phyloP scores from a whole-genome alignment of 2,888 invertebrate genomes.

The Acronicta aceris region DNA sequence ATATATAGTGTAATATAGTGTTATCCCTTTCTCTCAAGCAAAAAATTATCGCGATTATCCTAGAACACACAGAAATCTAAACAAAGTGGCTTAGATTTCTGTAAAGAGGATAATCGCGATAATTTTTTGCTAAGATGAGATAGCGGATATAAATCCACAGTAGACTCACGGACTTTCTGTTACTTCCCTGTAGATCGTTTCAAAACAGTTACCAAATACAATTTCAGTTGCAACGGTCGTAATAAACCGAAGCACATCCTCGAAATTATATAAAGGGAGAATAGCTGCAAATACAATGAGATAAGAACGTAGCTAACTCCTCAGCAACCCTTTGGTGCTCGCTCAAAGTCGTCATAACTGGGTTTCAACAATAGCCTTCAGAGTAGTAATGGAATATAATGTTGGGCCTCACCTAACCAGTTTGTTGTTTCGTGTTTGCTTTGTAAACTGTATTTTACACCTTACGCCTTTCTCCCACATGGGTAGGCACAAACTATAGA shows the following conservation, averaged over 20 bases:
- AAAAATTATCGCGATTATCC: too few relatives aligned
- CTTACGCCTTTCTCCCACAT: too few relatives aligned
- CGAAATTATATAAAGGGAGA: conserved; percentile 23
- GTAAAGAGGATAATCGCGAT: too few relatives aligned
- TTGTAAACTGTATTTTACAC: neutral
- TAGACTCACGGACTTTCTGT: conserved; percentile 7
- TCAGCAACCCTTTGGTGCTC: conserved; percentile 28
- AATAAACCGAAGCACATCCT: conserved; percentile 18
- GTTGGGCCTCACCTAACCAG: neutral
- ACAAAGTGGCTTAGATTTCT: too few relatives aligned
- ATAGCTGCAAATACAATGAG: conserved; percentile 17
- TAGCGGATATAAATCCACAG: conserved; percentile 9
- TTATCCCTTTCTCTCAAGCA: too few relatives aligned
- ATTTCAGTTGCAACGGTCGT: conserved; percentile 29
- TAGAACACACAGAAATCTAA: too few relatives aligned
- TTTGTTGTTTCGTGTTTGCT: conserved; percentile 1
- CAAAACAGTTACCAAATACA: conserved; percentile 24
- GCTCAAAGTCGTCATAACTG: conserved; percentile 22
- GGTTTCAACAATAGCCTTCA: conserved; percentile 8
- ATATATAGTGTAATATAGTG: too few relatives aligned
- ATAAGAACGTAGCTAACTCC: conserved; percentile 15
- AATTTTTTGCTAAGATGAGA: conserved; percentile 11
- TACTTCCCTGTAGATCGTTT: conserved; percentile 9
- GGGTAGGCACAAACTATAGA: too few relatives aligned
- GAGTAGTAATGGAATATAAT: conserved; percentile 9